Base-by-base conservation (phyloP, 1,140 invertebrate species). In the Bombus affinis region DNA sequence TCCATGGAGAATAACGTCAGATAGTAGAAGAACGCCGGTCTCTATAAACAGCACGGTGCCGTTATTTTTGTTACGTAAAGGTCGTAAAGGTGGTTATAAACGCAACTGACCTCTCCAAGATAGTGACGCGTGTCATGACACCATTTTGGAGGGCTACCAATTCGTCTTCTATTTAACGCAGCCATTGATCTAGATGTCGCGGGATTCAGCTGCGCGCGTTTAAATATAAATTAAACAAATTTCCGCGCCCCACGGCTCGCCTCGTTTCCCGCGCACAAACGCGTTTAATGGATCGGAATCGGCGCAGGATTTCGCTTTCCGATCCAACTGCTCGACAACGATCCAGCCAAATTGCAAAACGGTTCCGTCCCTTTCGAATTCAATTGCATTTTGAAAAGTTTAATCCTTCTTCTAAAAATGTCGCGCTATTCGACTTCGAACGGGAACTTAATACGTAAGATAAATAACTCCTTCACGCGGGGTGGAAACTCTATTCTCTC, bases 181-280 rank as follows among this genome's bases (percentile, higher is more conserved):
- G 35, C 81, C 81, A 83, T 83, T 83, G 73, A 83, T 83, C 81
- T 12, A 39, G 39, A 39, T 32, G 42, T 32, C 39, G 4, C 35
- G 18, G 8, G n/a, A 28, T 76, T 25, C 74, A 76, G 47, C 74
- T 39, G 57, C 37, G 5, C 57, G 44, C 22, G 81, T 83, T 78
- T 78, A 83, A 83, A 83, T 83, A 78, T 83, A 83, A 83, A 77
- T 83, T 83, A 77, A 83, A 83, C 59, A 68, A 83, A 83, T 75
- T 82, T 9, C 44, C 35, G 32, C 59, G 12, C n/a, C 22, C 73
- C 47, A 10, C 79, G 1, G 0, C 3, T 35, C 28, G 15, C 68
- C 59, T 35, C 59, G 81, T 62, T 65, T 37, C 42, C 15, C 28
- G 18, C 65, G 44, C 22, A 37, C 77, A 35, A 47, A 68, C 42